Percentiles rank a stretch among this genome's conserved stretches.
Evolutionary conservation across 2,113 vertebrate species (phyloP).

Genomic region (Orycteropus afer): DNA sequence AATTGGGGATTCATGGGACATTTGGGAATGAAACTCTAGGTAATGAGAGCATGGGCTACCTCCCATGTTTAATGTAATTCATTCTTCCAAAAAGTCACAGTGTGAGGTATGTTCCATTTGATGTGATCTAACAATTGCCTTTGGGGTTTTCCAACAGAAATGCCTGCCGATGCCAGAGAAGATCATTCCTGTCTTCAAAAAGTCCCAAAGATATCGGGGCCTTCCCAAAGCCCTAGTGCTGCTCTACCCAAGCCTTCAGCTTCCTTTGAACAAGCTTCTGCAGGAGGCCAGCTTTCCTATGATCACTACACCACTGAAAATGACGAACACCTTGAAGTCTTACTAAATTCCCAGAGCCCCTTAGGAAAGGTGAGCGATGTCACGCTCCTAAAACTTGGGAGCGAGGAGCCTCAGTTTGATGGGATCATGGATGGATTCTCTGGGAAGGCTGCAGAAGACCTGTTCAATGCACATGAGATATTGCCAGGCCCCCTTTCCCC

Average conservation of each 20-base stretch:
- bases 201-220: slow-evolving; percentile 93
- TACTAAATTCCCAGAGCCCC: slow-evolving; percentile 90
- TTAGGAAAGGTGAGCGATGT: slow-evolving; percentile 89
- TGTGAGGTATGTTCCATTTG: rapidly evolving
- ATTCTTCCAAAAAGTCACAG: not conserved
- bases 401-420: slow-evolving; percentile 90
- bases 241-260: slow-evolving; percentile 87
- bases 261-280: slow-evolving; percentile 89
- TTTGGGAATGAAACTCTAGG: not conserved
- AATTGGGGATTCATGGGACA: not conserved
- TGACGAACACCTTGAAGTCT: slow-evolving; percentile 92
- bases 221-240: slow-evolving; percentile 86
- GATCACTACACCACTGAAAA: slow-evolving; percentile 86
- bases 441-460: slow-evolving; percentile 89
- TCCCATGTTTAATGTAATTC: not conserved
- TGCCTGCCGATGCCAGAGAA: slow-evolving; percentile 96
- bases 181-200: slow-evolving; percentile 94
- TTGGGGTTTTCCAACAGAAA: slow-evolving; percentile 91
- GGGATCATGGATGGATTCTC: slow-evolving; percentile 90
- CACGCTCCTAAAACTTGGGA: slow-evolving; percentile 90
- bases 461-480: slow-evolving; percentile 91
- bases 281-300: slow-evolving; percentile 86
- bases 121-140: slow-evolving; percentile 4
- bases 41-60: not conserved
- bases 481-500: slow-evolving; percentile 93